phyloP scores from a whole-genome alignment of 2,888 invertebrate species.

The Drosophila incognita region DNA sequence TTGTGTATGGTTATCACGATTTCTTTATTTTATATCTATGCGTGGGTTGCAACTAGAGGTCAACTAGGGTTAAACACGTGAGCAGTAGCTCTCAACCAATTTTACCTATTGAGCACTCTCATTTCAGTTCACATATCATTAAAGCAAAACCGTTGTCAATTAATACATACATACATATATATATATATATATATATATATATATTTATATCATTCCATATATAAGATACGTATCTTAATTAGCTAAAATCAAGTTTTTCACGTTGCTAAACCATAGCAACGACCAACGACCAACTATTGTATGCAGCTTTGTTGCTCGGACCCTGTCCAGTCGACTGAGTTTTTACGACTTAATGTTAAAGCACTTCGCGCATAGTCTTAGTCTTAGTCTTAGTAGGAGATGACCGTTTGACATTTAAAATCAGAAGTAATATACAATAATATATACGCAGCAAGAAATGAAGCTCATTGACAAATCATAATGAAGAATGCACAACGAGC shows the following conservation, averaged over 20 bases:
- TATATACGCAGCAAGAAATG: slow-evolving; percentile 1
- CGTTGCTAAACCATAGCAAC: slow-evolving; percentile 8
- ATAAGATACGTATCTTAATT: not conserved
- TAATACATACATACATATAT: not conserved
- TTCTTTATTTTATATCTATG: slow-evolving; percentile 9
- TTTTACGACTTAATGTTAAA: slow-evolving; percentile 19
- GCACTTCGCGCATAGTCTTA: slow-evolving; percentile 19
- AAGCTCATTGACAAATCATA: slow-evolving; percentile 4
- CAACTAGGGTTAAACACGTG: slow-evolving; percentile 53
- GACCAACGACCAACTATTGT: not conserved
- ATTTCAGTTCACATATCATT: not conserved
- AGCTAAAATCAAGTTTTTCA: slow-evolving; percentile 6
- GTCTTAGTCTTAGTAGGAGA: slow-evolving; percentile 18
- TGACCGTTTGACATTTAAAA: slow-evolving; percentile 56
- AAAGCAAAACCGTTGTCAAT: not conserved
- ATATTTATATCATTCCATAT: not conserved
- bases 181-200: not conserved
- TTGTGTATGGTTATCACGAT: slow-evolving; percentile 57
- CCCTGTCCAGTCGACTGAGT: not conserved
- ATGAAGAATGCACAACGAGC: slow-evolving; percentile 1
- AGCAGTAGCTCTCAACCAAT: not conserved
- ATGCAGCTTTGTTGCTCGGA: slow-evolving; percentile 5
- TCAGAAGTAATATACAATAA: slow-evolving; percentile 7
- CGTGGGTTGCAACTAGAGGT: slow-evolving; percentile 42
- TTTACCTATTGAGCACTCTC: not conserved